Percentiles rank a stretch among this genome's conserved stretches.
Conservation (phyloP, 2,113 vertebrate species). For the Pimephales promelas region DNA sequence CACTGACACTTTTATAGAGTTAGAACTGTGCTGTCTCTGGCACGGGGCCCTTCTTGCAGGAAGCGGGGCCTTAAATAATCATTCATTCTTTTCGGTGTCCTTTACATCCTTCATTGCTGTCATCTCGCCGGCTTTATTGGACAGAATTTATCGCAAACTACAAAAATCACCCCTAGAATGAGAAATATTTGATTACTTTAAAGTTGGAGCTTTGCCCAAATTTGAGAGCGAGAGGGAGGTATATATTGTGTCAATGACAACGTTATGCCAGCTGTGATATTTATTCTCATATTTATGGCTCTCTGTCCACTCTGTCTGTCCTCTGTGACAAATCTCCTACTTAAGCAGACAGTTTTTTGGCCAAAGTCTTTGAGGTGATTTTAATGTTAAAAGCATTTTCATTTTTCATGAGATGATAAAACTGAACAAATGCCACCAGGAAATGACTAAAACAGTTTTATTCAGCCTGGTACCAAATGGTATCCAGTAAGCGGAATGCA, state of each 20-base stretch:
- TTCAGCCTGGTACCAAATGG: slow-evolving; percentile 2
- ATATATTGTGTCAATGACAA: slow-evolving; percentile 10
- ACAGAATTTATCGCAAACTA: slow-evolving; percentile 43
- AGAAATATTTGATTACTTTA: slow-evolving; percentile 40
- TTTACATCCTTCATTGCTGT: slow-evolving; percentile 42
- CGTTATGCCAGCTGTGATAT: slow-evolving; percentile 24
- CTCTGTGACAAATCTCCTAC: slow-evolving; percentile 37
- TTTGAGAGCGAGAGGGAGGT: not conserved
- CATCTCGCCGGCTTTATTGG: slow-evolving; percentile 26
- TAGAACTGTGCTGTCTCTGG: slow-evolving; percentile 19
- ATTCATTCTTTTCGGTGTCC: slow-evolving; percentile 16
- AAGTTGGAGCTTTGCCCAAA: slow-evolving; percentile 16
- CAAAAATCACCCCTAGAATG: slow-evolving; percentile 35
- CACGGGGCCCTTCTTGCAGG: not conserved
- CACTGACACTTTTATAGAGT: slow-evolving; percentile 38
- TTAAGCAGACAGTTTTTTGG: slow-evolving; percentile 30
- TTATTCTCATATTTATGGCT: slow-evolving; percentile 29
- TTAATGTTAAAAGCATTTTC: slow-evolving; percentile 40
- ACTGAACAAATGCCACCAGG: slow-evolving; percentile 22
- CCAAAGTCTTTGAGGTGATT: slow-evolving; percentile 28
- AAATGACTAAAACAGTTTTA: slow-evolving; percentile 18
- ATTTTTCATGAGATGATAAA: slow-evolving; percentile 15
- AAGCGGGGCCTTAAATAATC: slow-evolving; percentile 41
- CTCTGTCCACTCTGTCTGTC: slow-evolving; percentile 15
- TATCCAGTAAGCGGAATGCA: not conserved